A percentile compares a stretch with the other conserved stretches of the same genome.
Conservation (phyloP, 2,888 invertebrate species). For the Nephrotoma appendiculata region DNA sequence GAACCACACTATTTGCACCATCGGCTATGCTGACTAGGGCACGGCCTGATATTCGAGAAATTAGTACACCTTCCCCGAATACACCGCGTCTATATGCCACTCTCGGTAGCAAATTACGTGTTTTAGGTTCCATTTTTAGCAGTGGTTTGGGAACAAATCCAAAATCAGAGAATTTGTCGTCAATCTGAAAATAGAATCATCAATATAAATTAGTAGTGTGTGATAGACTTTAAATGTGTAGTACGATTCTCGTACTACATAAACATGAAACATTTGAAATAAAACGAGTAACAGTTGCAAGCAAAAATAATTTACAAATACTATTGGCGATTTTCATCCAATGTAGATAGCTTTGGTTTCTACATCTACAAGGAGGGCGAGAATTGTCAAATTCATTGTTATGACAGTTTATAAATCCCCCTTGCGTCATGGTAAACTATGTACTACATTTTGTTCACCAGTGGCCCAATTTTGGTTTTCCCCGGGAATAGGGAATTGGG, state of each 20-base stretch:
- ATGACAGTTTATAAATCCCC: too few species aligned
- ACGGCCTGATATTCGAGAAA: conserved; percentile 69
- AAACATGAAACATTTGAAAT: neutral
- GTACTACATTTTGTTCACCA: too few species aligned
- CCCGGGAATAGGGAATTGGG: too few species aligned
- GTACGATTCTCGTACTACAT: neutral
- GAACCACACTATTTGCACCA: conserved; percentile 77
- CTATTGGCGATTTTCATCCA: too few species aligned
- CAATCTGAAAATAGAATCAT: conserved; percentile 38
- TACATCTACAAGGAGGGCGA: too few species aligned
- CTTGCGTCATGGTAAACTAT: too few species aligned
- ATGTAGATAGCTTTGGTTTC: too few species aligned
- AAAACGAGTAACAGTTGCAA: neutral
- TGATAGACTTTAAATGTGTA: neutral
- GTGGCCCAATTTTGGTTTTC: too few species aligned
- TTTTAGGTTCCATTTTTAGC: conserved; percentile 73
- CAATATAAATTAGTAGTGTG: neutral
- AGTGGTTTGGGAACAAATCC: conserved; percentile 77
- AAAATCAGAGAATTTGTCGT: conserved; percentile 68
- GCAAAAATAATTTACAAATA: too few species aligned
- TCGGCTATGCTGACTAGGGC: conserved; percentile 81
- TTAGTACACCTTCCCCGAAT: conserved; percentile 81
- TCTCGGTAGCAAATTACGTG: conserved; percentile 64
- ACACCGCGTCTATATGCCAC: conserved; percentile 78
- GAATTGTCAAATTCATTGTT: too few species aligned